These are phyloP conservation scores for Bombus pyrosoma DNA, from an alignment of 1,140 invertebrate species.

Conservation along the genomic window DNA sequence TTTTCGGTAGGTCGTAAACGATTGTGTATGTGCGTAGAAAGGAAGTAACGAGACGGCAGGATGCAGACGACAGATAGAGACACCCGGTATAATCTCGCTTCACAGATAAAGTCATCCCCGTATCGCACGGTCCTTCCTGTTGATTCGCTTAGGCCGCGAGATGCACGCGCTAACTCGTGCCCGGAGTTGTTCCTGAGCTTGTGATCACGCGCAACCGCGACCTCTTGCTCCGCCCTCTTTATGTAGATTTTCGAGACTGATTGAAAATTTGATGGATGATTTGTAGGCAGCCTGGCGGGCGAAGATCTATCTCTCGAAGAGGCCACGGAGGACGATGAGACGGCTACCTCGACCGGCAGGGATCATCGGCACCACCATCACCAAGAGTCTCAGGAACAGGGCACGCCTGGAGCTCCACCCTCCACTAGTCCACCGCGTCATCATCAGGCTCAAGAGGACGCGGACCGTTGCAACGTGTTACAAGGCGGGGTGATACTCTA, in stretches of 20 bases:
- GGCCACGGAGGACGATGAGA: slow-evolving; percentile 88
- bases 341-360: slow-evolving; percentile 84
- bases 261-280: slow-evolving; percentile 52
- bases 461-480: slow-evolving; percentile 77
- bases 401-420: slow-evolving; percentile 81
- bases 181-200: too few relatives aligned
- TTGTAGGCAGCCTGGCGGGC: slow-evolving; percentile 89
- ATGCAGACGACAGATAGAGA: slow-evolving; percentile 73
- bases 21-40: slow-evolving; percentile 63
- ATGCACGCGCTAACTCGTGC: slow-evolving; percentile 15
- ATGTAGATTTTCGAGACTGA: slow-evolving; percentile 31
- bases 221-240: background rate
- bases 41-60: slow-evolving; percentile 73
- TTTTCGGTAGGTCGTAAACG: slow-evolving; percentile 44
- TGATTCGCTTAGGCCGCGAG: slow-evolving; percentile 24
- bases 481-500: slow-evolving; percentile 80
- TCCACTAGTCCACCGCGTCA: slow-evolving; percentile 80
- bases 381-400: slow-evolving; percentile 77
- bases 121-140: slow-evolving; percentile 75
- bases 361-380: slow-evolving; percentile 80
- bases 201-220: background rate
- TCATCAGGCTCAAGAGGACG: slow-evolving; percentile 76
- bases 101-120: slow-evolving; percentile 66
- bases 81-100: slow-evolving; percentile 34
- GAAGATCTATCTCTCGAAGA: slow-evolving; percentile 89